phyloP scores from a whole-genome alignment of 1,140 invertebrate species.

The Aphidius ervi region DNA sequence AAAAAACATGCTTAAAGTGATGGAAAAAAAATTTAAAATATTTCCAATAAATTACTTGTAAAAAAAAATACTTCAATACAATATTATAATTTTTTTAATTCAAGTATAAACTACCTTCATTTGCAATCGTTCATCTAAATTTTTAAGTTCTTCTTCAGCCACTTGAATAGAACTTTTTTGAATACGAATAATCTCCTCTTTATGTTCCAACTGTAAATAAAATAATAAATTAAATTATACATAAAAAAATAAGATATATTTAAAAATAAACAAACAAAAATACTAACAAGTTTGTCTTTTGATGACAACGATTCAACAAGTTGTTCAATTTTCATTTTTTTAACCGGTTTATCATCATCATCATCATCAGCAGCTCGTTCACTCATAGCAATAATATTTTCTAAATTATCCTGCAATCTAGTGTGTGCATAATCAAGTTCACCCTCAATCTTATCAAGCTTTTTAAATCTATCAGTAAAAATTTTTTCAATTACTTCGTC shows the following conservation, averaged over 20 bases:
- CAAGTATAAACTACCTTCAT: conserved; percentile 36
- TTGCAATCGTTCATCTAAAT: conserved; percentile 43
- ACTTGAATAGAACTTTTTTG: conserved; percentile 45
- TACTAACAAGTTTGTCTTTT: conserved; percentile 47
- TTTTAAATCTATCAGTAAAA: conserved; percentile 29
- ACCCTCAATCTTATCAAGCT: conserved; percentile 40
- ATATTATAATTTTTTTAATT: background rate
- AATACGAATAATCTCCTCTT: conserved; percentile 46
- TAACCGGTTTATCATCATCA: background rate
- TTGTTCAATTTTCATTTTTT: conserved; percentile 36
- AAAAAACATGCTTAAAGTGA: background rate
- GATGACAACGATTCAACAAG: conserved; percentile 36
- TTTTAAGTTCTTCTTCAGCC: conserved; percentile 41
- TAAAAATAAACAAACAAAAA: conserved; percentile 4
- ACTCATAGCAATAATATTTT: conserved; percentile 36
- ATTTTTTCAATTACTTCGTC: conserved; percentile 34
- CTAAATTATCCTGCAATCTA: conserved; percentile 45
- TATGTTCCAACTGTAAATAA: conserved; percentile 40
- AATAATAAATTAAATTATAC: conserved; percentile 13
- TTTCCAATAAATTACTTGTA: conserved; percentile 7
- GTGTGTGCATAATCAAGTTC: conserved; percentile 44
- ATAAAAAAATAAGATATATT: background rate
- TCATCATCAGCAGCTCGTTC: background rate
- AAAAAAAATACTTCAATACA: conserved; percentile 1
- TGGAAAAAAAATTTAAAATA: too few species aligned